Base-by-base conservation (phyloP, 2,797 vertebrate species). In the Darevskia nairensis region DNA sequence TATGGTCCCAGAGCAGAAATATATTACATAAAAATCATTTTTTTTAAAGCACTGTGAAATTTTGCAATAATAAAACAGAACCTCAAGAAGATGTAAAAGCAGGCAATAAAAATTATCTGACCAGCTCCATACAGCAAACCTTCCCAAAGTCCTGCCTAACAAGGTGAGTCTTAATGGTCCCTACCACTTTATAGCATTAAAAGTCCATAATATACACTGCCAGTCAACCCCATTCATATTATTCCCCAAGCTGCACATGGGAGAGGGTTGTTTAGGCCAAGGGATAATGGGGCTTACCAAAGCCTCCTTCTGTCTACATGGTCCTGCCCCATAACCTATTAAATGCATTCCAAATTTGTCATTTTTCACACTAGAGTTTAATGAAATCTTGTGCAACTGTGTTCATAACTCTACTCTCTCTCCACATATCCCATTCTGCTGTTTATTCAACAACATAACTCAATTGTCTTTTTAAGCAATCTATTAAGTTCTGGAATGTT, bases 391-490 rank as follows among this genome's bases (percentile, higher is more conserved):
- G 71, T 4, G 44, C 50, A 64, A 32, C 35, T 23, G 11, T 23
- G 11, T 68, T 50, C 50, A 1, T 75, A 25, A 75, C 21, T 23
- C 21, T 8, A 23, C 23, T 76, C 10, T 29, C 25, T 69, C 8
- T 77, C 23, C 44, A 64, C 29, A 29, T 64, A 27, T 29, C 17
- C 15, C 59, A n/a, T 7, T 59, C 19, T 17, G 6, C 50, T 79
- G 41, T 78, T 25, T 78, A 71, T 11, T 44, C 41, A 83, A 29
- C 41, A 75, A 55, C 19, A 80, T 5, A 44, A 80, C 29, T 64
- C 35, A 76, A 44, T 61, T 69, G 15, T 76, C 8, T 11, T 59
- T 88, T 85, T 35, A 68, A 91, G 59, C 86, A 82, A 87, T 86
- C 80, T 61, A 61, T 74, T 61, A 44, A 72, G 29, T 72, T 27